These are phyloP conservation scores for Ianthella basta DNA, from an alignment of 37 sponge, comb jelly and placozoan species.

Conservation along the genomic window DNA sequence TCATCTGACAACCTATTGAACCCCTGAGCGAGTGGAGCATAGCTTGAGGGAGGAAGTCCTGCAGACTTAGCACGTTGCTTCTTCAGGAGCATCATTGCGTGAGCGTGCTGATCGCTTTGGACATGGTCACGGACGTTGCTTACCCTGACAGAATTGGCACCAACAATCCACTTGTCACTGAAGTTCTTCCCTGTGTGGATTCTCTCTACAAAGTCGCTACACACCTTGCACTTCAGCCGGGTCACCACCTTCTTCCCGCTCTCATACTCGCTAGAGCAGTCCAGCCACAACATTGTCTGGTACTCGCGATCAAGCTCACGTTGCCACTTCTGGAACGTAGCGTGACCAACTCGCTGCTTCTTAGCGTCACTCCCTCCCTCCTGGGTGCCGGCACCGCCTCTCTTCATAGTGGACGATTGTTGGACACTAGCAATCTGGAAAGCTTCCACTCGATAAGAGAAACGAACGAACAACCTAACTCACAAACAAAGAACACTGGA, in stretches of 20 bases:
- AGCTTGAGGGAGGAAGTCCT: slow-evolving; percentile 44
- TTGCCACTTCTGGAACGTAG: slow-evolving; percentile 66
- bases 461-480: too few species aligned
- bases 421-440: slow-evolving; percentile 6
- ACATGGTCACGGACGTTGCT: slow-evolving; percentile 68
- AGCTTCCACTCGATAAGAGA: slow-evolving; percentile 4
- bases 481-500: too few species aligned
- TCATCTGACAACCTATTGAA: slow-evolving; percentile 42
- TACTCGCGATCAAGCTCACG: slow-evolving; percentile 60
- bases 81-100: slow-evolving; percentile 60
- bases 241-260: slow-evolving; percentile 38
- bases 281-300: slow-evolving; percentile 61
- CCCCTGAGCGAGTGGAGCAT: slow-evolving; percentile 53
- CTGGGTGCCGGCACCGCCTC: slow-evolving; percentile 1
- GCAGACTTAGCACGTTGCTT: slow-evolving; percentile 37
- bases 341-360: slow-evolving; percentile 48
- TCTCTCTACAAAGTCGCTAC: slow-evolving; percentile 28
- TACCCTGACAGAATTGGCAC: slow-evolving; percentile 50
- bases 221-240: slow-evolving; percentile 54
- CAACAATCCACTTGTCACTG: slow-evolving; percentile 62
- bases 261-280: slow-evolving; percentile 38
- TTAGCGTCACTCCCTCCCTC: slow-evolving; percentile 12
- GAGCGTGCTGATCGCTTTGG: slow-evolving; percentile 50
- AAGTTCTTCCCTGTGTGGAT: slow-evolving; percentile 49
- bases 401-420: slow-evolving; percentile 33